Evolutionary conservation across 2,113 vertebrate genomes (phyloP).

Genomic region (Leptocoma aspasia): DNA sequence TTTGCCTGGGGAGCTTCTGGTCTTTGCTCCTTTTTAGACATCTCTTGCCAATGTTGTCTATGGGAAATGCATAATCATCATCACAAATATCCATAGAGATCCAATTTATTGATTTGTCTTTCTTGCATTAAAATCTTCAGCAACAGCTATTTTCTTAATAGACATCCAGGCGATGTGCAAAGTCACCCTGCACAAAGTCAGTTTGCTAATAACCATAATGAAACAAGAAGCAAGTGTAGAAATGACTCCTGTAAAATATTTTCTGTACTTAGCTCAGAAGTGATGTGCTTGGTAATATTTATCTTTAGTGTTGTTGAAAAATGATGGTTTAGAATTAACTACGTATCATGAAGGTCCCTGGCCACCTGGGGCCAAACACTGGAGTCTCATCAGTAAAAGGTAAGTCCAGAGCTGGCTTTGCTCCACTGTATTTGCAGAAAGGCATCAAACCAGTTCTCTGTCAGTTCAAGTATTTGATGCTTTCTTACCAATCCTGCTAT

Average conservation of each 20-base stretch:
- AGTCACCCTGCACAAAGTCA: background rate
- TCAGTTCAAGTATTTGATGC: background rate
- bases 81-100: background rate
- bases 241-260: background rate
- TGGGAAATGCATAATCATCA: background rate
- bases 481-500: background rate
- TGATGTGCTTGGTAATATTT: background rate
- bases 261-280: background rate
- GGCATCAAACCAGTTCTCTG: background rate
- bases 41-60: background rate
- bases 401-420: background rate
- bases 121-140: background rate
- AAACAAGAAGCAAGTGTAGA: background rate
- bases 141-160: background rate
- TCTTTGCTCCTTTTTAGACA: background rate
- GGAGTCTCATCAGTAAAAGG: background rate
- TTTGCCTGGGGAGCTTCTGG: background rate
- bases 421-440: background rate
- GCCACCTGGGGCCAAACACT: background rate
- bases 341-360: background rate
- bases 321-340: background rate
- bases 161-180: background rate
- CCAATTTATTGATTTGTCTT: background rate
- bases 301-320: background rate
- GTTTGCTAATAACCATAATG: background rate